These are phyloP conservation scores for Amphipyra tragopoginis DNA, from an alignment of 2,888 invertebrate species.

Conservation along the genomic window DNA sequence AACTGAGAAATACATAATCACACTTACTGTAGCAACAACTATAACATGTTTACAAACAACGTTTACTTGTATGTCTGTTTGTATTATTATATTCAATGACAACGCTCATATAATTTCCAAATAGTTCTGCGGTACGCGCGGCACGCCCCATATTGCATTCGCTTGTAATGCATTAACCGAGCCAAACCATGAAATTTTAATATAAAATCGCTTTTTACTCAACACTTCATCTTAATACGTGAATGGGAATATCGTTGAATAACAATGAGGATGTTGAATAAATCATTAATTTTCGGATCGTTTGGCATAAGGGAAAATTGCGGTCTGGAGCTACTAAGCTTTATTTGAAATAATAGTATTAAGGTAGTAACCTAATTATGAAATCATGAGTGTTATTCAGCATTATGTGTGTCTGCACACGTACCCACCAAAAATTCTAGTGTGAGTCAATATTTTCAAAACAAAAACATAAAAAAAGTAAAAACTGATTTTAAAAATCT, in stretches of 20 bases:
- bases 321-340: slow-evolving; percentile 19
- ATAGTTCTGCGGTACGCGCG: slow-evolving; percentile 46
- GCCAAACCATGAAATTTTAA: slow-evolving; percentile 70
- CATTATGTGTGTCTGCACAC: too few species aligned
- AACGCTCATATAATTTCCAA: slow-evolving; percentile 6
- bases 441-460: too few species aligned
- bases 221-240: slow-evolving; percentile 47
- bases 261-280: slow-evolving; percentile 53
- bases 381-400: slow-evolving; percentile 1
- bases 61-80: neutral
- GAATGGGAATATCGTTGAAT: slow-evolving; percentile 55
- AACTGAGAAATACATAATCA: too few species aligned
- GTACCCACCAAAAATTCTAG: too few species aligned
- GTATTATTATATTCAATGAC: slow-evolving; percentile 16
- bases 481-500: too few species aligned
- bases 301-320: slow-evolving; percentile 41
- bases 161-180: slow-evolving; percentile 73
- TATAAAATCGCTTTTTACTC: slow-evolving; percentile 64
- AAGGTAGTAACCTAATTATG: slow-evolving; percentile 21
- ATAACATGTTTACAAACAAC: neutral
- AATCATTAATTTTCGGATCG: slow-evolving; percentile 56
- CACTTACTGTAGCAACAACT: neutral
- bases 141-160: slow-evolving; percentile 72
- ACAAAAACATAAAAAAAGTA: too few species aligned
- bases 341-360: slow-evolving; percentile 5